A percentile compares a stretch with the other conserved stretches of the same genome.
phyloP scores from a whole-genome alignment of 2,797 vertebrate species.

The Tarsius wallacei region DNA sequence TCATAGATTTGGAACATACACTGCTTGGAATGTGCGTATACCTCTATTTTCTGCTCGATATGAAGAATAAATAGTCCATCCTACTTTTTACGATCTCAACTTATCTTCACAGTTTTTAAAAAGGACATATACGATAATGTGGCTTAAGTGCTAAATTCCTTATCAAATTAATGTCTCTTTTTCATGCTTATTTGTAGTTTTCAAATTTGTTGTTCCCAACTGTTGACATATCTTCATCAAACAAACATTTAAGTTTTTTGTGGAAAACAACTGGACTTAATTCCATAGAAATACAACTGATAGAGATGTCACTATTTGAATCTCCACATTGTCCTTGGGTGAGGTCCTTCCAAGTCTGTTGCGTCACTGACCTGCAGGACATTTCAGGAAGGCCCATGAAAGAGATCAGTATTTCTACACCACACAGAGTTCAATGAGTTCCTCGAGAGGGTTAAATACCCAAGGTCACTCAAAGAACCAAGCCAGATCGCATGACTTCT shows the following conservation, averaged over 20 bases:
- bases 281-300: not conserved
- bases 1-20: conserved; percentile 67
- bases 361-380: not conserved
- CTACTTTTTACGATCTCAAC: conserved; percentile 59
- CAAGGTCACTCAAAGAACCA: not conserved
- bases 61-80: conserved; percentile 55
- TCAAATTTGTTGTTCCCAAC: conserved; percentile 24
- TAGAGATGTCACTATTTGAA: not conserved
- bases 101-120: conserved; percentile 26
- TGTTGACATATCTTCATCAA: conserved; percentile 27
- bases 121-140: conserved; percentile 45
- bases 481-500: not conserved
- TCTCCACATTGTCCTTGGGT: not conserved
- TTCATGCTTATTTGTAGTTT: not conserved
- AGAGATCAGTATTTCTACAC: not conserved
- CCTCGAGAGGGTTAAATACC: not conserved
- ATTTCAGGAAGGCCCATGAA: not conserved
- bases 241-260: not conserved
- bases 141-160: conserved; percentile 14
- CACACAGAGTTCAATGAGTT: not conserved
- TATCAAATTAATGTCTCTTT: conserved; percentile 39
- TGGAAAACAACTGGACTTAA: not conserved
- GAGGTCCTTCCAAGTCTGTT: not conserved
- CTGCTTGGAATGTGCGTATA: conserved; percentile 51
- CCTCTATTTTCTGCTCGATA: conserved; percentile 13